These are phyloP conservation scores for Drosophila aff. DNA, from an alignment of 1,140 invertebrate genomes.

Conservation along the genomic window DNA sequence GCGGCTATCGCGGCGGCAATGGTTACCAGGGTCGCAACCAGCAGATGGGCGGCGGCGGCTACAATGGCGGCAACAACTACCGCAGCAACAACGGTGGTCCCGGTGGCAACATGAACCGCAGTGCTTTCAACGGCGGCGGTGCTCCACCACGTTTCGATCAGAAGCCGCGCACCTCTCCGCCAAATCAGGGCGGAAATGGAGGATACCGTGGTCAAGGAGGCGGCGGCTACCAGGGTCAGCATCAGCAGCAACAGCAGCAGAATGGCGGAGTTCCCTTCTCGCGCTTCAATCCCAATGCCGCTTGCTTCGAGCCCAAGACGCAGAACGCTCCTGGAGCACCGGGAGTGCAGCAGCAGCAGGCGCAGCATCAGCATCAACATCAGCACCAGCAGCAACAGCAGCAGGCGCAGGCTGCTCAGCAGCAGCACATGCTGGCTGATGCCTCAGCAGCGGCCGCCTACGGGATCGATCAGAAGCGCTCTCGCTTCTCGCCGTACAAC, in stretches of 20 bases:
- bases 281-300: conserved; percentile 72
- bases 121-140: conserved; percentile 41
- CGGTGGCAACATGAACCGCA: conserved; percentile 55
- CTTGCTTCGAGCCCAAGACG: conserved; percentile 71
- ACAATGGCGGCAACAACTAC: conserved; percentile 59
- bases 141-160: conserved; percentile 64
- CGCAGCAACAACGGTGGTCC: conserved; percentile 55
- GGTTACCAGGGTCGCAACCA: conserved; percentile 73
- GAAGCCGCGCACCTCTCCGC: conserved; percentile 65
- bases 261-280: conserved; percentile 61
- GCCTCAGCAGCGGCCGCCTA: conserved; percentile 61
- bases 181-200: conserved; percentile 36
- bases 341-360: conserved; percentile 22
- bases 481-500: conserved; percentile 63
- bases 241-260: conserved; percentile 63
- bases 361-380: background rate
- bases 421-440: conserved; percentile 46
- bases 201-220: conserved; percentile 58
- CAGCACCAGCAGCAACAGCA: conserved; percentile 44
- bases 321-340: conserved; percentile 38
- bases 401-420: conserved; percentile 40
- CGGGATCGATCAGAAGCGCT: conserved; percentile 70
- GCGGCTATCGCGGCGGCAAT: conserved; percentile 59
- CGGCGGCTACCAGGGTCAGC: conserved; percentile 54
- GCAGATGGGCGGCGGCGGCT: conserved; percentile 63